Evolutionary conservation across 37 sponge, comb jelly and placozoan species (phyloP), one percentile per base, ranked within the genome.

Genomic region (Hexactinellida sp.): DNA sequence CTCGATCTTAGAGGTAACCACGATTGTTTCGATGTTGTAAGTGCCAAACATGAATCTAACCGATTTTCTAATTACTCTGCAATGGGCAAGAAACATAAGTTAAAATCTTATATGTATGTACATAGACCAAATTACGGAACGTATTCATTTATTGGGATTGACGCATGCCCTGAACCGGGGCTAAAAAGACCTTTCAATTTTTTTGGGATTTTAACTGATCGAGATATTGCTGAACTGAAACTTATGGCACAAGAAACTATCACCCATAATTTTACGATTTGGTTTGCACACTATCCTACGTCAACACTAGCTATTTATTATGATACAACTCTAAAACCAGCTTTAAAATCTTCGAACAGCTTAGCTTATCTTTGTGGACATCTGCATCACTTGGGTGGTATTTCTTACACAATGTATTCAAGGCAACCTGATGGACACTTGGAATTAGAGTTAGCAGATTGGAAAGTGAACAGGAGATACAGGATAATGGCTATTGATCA

Each of bases 1-100:
- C 87, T 95, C 25, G 96, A 95, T 83, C 86, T 95, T 36, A 54
- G 92, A 37, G 96, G 96, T 0, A 95, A 95, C 83, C 96, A 95
- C 86, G 94, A 92, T 90, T 36, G 55, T 82, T 55, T 85, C 10
- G 54, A 39, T 85, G 63, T 36, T 36, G 16, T 7, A 39, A 7
- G 10, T 13, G 13, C 5, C 5, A 85, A 39, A 24, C 86, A 85
- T 23, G 38, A 76, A 76, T 63, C 76, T 28, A 63, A 63, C 30
- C 32, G 76, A 28, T 34, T 85, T 25, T 86, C 88, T 38, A 37
- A 84, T 16, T 90, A 88, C 52, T 90, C 91, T 32, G 76, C 37
- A 7, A 90, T 84, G 54, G 82, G 90, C 51, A 34, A 71, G 34
- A 28, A 55, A 0, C 86, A 89, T 24, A 37, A 36, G 24, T 41